A percentile compares a stretch with the other conserved stretches of the same genome.
These are phyloP conservation scores for Drosophila rhopaloa DNA, from an alignment of 1,140 invertebrate species.

Conservation along the genomic window DNA sequence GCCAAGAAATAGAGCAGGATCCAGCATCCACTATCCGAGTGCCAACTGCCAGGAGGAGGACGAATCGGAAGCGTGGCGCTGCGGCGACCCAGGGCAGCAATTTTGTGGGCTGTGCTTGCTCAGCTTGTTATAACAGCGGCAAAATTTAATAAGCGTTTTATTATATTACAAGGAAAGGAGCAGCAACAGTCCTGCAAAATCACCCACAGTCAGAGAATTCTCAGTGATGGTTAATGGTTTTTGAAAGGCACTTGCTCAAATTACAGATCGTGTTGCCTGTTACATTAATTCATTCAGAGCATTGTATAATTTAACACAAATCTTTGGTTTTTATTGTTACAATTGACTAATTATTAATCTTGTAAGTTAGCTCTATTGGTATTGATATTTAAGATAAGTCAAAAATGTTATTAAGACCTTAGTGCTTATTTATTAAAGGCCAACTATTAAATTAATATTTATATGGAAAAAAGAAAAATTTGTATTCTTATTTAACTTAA, in stretches of 20 bases:
- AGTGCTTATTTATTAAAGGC: too few species aligned
- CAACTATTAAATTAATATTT: too few species aligned
- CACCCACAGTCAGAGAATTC: slow-evolving; percentile 13
- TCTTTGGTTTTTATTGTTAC: not conserved
- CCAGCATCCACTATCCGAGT: not conserved
- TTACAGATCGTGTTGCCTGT: not conserved
- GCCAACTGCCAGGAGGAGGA: slow-evolving; percentile 17
- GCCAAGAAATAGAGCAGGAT: slow-evolving; percentile 59
- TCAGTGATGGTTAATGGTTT: not conserved
- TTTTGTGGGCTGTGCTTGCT: slow-evolving; percentile 61
- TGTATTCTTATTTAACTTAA: too few species aligned
- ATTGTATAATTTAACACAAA: too few species aligned
- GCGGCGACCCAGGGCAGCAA: slow-evolving; percentile 64
- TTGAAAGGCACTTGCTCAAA: not conserved
- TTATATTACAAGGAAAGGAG: slow-evolving; percentile 60
- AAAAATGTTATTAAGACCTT: too few species aligned
- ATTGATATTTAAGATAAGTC: too few species aligned
- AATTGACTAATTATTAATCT: too few species aligned
- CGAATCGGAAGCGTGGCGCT: slow-evolving; percentile 58
- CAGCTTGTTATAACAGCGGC: slow-evolving; percentile 60
- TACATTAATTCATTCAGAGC: too few species aligned
- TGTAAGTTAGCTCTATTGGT: too few species aligned
- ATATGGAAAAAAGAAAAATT: too few species aligned
- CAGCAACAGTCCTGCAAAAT: slow-evolving; percentile 14
- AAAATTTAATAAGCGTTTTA: slow-evolving; percentile 76